Conservation (phyloP, 2,888 invertebrate genomes). For the Agriopis marginaria region DNA sequence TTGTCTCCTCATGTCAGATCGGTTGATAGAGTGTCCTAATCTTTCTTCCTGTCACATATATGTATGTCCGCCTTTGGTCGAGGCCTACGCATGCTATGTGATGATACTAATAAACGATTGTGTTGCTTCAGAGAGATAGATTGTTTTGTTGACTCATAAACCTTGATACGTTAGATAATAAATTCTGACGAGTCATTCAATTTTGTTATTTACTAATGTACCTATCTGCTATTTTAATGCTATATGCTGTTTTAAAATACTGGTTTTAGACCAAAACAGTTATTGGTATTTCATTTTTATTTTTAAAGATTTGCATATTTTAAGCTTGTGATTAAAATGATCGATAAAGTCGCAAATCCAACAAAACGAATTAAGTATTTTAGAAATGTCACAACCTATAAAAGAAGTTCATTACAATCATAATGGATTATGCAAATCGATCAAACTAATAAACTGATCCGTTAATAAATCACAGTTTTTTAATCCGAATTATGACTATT, state of each 20-base stretch:
- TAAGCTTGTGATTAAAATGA: slow-evolving; percentile 35
- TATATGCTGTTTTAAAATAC: not conserved
- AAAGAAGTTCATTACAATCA: slow-evolving; percentile 28
- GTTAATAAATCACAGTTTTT: slow-evolving; percentile 61
- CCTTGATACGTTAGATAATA: slow-evolving; percentile 38
- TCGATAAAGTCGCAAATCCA: slow-evolving; percentile 46
- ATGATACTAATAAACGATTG: slow-evolving; percentile 45
- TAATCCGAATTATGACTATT: slow-evolving; percentile 62
- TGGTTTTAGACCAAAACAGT: not conserved
- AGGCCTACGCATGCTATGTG: slow-evolving; percentile 47
- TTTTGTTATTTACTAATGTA: slow-evolving; percentile 32
- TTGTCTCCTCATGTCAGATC: slow-evolving; percentile 69
- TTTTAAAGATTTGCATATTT: slow-evolving; percentile 2
- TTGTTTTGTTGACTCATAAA: slow-evolving; percentile 49
- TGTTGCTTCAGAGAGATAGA: slow-evolving; percentile 42
- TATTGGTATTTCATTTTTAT: not conserved
- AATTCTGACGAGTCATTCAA: slow-evolving; percentile 46
- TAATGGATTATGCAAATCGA: slow-evolving; percentile 63
- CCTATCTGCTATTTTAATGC: not conserved
- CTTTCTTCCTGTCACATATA: slow-evolving; percentile 75
- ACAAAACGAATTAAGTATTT: slow-evolving; percentile 33
- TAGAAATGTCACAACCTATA: slow-evolving; percentile 19
- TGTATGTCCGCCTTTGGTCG: slow-evolving; percentile 52
- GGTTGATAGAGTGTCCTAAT: slow-evolving; percentile 72
- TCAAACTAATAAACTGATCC: slow-evolving; percentile 50